phyloP scores from a whole-genome alignment of 2,888 invertebrate genomes.

The Metallyticus violacea region DNA sequence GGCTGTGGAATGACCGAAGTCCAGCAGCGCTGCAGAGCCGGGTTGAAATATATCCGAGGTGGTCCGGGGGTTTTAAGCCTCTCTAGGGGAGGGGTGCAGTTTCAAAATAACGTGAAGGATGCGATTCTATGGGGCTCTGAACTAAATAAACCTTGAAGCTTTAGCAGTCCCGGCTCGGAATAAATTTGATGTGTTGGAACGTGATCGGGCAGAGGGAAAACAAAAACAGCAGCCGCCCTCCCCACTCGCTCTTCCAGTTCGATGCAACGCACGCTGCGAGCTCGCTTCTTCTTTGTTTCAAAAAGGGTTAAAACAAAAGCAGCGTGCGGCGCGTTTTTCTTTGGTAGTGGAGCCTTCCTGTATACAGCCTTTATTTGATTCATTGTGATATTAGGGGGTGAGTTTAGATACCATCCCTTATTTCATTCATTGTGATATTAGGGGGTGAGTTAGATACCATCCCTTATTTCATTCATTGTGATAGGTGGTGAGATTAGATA shows the following conservation, averaged over 20 bases:
- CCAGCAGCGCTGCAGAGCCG: neutral
- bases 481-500: too few relatives aligned
- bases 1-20: neutral
- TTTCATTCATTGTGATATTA: too few relatives aligned
- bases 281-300: neutral
- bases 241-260: too few relatives aligned
- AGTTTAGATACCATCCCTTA: too few relatives aligned
- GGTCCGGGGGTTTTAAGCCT: neutral
- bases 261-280: too few relatives aligned
- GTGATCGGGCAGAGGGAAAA: neutral
- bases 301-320: neutral
- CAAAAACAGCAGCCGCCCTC: neutral
- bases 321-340: neutral
- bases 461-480: too few relatives aligned
- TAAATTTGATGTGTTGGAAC: neutral
- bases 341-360: too few relatives aligned
- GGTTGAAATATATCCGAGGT: conserved; percentile 18
- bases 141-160: conserved; percentile 30
- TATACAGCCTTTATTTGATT: too few relatives aligned
- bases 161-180: neutral
- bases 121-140: neutral
- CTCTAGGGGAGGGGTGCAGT: neutral
- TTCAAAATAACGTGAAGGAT: conserved; percentile 29
- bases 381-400: too few relatives aligned
- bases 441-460: too few relatives aligned